phyloP scores from a whole-genome alignment of 2,113 vertebrate genomes.

The Beaufortia kweichowensis region DNA sequence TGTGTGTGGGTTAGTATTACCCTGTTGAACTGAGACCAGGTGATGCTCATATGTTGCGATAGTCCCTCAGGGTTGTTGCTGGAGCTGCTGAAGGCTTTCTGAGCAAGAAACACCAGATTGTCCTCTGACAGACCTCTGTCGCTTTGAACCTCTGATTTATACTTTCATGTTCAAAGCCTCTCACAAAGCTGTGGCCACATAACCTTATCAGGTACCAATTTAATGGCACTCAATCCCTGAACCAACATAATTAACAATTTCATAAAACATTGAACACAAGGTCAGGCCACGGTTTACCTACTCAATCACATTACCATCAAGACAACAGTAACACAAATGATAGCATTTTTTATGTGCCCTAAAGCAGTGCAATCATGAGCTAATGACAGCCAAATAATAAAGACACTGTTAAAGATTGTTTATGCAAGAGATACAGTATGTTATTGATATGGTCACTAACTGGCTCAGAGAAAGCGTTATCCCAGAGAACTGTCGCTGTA shows the following conservation, averaged over 20 bases:
- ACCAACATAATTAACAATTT: background rate
- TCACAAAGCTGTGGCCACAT: conserved; percentile 85
- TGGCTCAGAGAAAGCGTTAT: conserved; percentile 91
- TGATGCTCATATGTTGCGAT: conserved; percentile 84
- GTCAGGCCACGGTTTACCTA: no score
- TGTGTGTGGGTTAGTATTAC: conserved; percentile 57
- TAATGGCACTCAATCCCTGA: conserved; percentile 90
- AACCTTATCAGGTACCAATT: conserved; percentile 90
- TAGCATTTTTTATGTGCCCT: no score
- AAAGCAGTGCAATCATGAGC: no score
- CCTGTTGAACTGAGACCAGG: conserved; percentile 92
- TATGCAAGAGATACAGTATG: no score
- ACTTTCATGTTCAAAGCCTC: conserved; percentile 93
- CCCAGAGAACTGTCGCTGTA: conserved; percentile 92
- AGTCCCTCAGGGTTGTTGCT: conserved; percentile 85
- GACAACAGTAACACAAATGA: no score
- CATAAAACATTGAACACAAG: no score
- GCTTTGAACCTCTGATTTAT: conserved; percentile 92
- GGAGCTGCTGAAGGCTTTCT: conserved; percentile 89
- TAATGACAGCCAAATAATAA: no score
- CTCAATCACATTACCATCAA: no score
- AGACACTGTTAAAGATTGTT: no score
- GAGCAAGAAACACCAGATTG: conserved; percentile 88
- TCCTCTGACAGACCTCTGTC: conserved; percentile 86
- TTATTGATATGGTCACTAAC: conserved; percentile 68